Percentiles rank a stretch among this genome's conserved stretches.
phyloP scores from a whole-genome alignment of 2,888 invertebrate genomes.

The Thecophora atra region DNA sequence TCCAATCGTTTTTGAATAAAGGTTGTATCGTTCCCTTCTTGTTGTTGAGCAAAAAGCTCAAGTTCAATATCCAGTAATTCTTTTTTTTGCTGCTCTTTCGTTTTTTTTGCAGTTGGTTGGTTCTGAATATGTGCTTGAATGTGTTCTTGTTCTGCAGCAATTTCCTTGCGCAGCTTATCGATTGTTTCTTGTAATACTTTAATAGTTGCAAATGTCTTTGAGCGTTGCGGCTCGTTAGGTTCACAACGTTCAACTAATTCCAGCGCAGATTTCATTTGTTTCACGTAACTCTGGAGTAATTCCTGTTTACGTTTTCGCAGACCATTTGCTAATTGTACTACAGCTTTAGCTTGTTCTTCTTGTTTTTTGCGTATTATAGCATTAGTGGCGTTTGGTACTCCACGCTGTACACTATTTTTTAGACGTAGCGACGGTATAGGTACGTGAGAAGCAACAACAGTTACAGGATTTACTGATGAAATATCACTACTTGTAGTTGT shows the following conservation, averaged over 20 bases:
- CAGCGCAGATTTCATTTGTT: slow-evolving; percentile 85
- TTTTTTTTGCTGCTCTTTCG: slow-evolving; percentile 84
- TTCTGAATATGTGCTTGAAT: slow-evolving; percentile 64
- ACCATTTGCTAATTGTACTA: slow-evolving; percentile 80
- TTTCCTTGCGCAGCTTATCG: slow-evolving; percentile 68
- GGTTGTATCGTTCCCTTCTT: slow-evolving; percentile 84
- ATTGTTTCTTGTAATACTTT: slow-evolving; percentile 85
- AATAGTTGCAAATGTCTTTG: slow-evolving; percentile 80
- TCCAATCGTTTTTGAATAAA: slow-evolving; percentile 80
- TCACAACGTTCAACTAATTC: slow-evolving; percentile 81
- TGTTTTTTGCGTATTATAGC: slow-evolving; percentile 78
- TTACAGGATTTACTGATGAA: slow-evolving; percentile 39
- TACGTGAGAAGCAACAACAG: slow-evolving; percentile 49
- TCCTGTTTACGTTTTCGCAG: slow-evolving; percentile 86
- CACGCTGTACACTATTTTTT: slow-evolving; percentile 65
- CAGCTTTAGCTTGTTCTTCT: slow-evolving; percentile 79
- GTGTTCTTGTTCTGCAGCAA: slow-evolving; percentile 64
- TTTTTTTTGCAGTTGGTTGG: slow-evolving; percentile 69
- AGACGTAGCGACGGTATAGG: slow-evolving; percentile 57
- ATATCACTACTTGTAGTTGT: slow-evolving; percentile 44
- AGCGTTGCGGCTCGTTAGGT: slow-evolving; percentile 78
- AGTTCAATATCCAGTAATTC: slow-evolving; percentile 91
- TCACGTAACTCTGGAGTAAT: slow-evolving; percentile 87
- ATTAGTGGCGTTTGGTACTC: slow-evolving; percentile 70
- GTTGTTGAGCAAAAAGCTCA: slow-evolving; percentile 89